Evolutionary conservation across 1,140 invertebrate genomes (phyloP).

Genomic region (Agrilus planipennis): DNA sequence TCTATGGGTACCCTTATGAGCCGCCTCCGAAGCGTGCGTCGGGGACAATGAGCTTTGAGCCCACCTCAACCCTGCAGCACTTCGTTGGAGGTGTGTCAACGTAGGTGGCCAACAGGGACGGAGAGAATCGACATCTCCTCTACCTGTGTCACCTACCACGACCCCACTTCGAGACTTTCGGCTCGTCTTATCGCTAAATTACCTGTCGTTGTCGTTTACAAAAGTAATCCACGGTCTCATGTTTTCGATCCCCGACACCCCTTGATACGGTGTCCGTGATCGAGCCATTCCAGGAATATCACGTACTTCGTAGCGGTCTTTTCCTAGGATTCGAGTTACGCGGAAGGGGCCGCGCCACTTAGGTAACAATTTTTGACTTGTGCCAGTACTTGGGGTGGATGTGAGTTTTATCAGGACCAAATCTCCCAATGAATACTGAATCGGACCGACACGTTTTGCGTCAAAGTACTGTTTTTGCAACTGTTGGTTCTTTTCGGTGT

Average conservation of each 20-base stretch:
- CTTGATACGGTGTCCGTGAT: slow-evolving; percentile 2
- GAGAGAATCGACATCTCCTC: no score
- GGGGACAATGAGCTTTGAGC: no score
- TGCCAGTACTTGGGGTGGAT: slow-evolving; percentile 1
- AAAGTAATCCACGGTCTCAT: slow-evolving; percentile 12
- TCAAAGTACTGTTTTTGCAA: slow-evolving; percentile 21
- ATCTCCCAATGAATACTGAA: not conserved
- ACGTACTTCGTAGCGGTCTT: not conserved
- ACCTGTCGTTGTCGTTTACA: no score
- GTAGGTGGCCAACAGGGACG: no score
- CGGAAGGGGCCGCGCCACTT: slow-evolving; percentile 4
- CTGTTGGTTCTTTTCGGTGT: slow-evolving; percentile 15
- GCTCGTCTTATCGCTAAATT: no score
- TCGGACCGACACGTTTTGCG: slow-evolving; percentile 15
- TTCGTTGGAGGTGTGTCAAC: no score
- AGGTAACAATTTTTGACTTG: slow-evolving; percentile 2
- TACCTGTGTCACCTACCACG: no score
- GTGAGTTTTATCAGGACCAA: slow-evolving; percentile 1
- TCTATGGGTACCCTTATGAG: no score
- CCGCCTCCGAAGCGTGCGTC: no score
- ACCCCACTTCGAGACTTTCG: no score
- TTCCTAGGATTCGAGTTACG: not conserved
- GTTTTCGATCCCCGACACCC: slow-evolving; percentile 8
- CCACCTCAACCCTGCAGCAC: no score
- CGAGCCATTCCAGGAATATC: slow-evolving; percentile 2